Conservation (phyloP, 2,113 vertebrate species). For the Leiothrix lutea region DNA sequence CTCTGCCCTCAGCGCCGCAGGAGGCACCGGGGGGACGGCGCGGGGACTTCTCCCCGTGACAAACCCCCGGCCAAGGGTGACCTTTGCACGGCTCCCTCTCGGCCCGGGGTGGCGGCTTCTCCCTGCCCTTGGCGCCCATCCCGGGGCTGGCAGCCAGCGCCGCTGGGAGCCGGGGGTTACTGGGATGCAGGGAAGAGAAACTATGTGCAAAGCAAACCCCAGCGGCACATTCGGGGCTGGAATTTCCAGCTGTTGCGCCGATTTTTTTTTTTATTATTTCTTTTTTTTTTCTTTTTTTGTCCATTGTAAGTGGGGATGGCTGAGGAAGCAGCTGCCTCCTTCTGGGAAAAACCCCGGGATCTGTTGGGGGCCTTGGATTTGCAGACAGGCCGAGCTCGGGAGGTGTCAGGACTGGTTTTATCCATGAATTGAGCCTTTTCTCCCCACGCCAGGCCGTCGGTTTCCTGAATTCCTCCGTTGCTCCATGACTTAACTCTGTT, state of each 20-base stretch:
- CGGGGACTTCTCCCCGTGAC: rapidly evolving
- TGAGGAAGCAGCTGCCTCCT: not conserved
- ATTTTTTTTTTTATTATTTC: no score
- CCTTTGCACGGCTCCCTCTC: not conserved
- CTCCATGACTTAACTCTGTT: not conserved
- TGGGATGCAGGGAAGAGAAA: not conserved
- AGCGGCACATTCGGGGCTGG: not conserved
- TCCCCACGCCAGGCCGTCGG: not conserved
- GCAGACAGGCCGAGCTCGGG: not conserved
- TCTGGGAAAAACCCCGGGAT: not conserved
- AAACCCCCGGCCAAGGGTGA: not conserved
- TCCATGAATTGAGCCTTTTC: not conserved
- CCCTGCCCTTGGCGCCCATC: not conserved
- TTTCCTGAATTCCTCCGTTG: not conserved
- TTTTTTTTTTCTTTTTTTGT: not conserved
- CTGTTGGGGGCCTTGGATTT: not conserved
- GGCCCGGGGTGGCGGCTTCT: not conserved
- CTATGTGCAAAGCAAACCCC: not conserved
- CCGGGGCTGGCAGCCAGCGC: not conserved
- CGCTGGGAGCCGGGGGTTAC: not conserved
- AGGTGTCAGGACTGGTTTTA: not conserved
- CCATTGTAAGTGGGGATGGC: not conserved
- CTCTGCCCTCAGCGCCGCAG: not conserved
- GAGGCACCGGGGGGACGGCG: not conserved
- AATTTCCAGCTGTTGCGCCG: constrained; percentile 20